Evolutionary conservation across 2,113 vertebrate species (phyloP), one percentile per base, ranked within the genome.

Genomic region (Cololabis saira): DNA sequence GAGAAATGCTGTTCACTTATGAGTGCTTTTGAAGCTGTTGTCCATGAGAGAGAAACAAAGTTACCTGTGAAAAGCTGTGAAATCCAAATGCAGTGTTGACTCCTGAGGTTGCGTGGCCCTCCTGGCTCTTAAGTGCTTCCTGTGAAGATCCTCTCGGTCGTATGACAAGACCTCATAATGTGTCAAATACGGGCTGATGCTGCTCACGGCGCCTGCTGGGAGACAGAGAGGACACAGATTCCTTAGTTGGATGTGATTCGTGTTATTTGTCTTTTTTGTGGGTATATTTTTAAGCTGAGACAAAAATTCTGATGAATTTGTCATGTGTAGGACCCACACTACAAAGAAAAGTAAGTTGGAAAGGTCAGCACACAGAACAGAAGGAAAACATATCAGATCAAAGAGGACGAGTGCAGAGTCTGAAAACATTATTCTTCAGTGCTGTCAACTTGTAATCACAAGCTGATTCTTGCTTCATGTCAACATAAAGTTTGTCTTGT

Each of bases 51-150:
- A 43, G 12, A 54, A 49, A 8, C 14, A 3, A 52, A 6, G 3
- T 61, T 55, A 93, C 92, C 90, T 90, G 45, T 90, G 84, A 60
- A 89, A 90, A 16, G 92, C 93, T 15, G 62, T 83, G 42, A 95
- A 88, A 71, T 92, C 74, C 14, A 94, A 60, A 12, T 78, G 65
- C 44, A 95, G 69, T 1, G 15, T 10, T 0, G 61, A 43, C 9
- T 71, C 67, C 13, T 81, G 41, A 40, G 71, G 71, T 5, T 56
- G 51, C 0, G 58, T 9, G 1, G 69, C 73, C 18, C 92, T 89
- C 30, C 56, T 74, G 56, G 49, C 70, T 56, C 88, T 85, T n/a
- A 81, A 44, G 44, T 93, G 90, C 47, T 64, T 85, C 71, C 61
- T 72, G 22, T 92, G 82, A 50, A 94, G 48, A 24, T 72, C 40